Percentiles rank a stretch among this genome's conserved stretches.
These are phyloP conservation scores for Micromys minutus DNA, from an alignment of 2,113 vertebrate species.

Conservation along the genomic window DNA sequence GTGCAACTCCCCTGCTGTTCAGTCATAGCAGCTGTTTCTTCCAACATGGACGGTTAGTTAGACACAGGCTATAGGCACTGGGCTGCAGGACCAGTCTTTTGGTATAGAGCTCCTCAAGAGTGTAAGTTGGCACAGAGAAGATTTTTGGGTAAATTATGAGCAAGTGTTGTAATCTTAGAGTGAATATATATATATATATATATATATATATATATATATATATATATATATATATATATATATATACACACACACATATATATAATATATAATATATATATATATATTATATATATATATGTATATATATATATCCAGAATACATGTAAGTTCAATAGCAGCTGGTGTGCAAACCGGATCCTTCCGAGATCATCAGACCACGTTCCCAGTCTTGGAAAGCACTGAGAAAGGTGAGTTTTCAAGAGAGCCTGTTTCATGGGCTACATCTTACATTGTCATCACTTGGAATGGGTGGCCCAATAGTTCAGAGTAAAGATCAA, in stretches of 20 bases:
- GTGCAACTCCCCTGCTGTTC: neutral
- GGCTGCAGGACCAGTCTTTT: neutral
- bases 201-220: too few relatives aligned
- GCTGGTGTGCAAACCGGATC: neutral
- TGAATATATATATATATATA: neutral
- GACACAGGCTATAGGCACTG: neutral
- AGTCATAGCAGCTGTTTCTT: neutral
- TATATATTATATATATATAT: too few relatives aligned
- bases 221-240: too few relatives aligned
- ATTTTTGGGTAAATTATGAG: neutral
- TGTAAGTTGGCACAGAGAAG: neutral
- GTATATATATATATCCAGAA: neutral
- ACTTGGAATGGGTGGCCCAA: neutral
- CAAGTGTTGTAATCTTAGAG: neutral
- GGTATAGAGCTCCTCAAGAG: neutral
- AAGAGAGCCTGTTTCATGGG: neutral
- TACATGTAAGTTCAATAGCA: neutral
- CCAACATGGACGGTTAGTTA: neutral
- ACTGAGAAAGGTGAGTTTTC: neutral
- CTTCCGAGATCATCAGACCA: neutral
- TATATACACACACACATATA: too few relatives aligned
- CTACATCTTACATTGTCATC: neutral
- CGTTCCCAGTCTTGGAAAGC: neutral
- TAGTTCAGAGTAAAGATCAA: neutral
- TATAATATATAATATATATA: too few relatives aligned